Percentiles rank a stretch among this genome's conserved stretches.
phyloP scores from a whole-genome alignment of 2,888 invertebrate species.

The Homarus gammarus region DNA sequence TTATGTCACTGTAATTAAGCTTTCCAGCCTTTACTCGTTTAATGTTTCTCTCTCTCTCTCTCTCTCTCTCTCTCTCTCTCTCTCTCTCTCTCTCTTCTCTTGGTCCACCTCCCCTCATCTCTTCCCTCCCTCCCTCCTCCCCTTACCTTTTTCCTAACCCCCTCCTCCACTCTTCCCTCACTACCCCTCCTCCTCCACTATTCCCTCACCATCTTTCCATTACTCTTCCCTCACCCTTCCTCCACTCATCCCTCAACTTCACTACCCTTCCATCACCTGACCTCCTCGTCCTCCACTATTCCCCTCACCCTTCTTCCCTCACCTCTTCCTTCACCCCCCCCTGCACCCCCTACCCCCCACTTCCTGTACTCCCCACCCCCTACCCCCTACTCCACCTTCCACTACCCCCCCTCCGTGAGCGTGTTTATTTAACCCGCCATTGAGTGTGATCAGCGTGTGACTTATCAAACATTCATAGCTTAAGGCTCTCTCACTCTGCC shows the following conservation, averaged over 20 bases:
- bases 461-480: slow-evolving; percentile 64
- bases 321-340: neutral
- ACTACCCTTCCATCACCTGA: neutral
- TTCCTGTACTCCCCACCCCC: too few relatives aligned
- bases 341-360: neutral
- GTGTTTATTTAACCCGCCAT: slow-evolving; percentile 56
- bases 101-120: neutral
- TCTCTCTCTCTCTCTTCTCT: neutral
- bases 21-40: neutral
- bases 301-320: neutral
- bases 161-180: neutral
- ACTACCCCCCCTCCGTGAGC: slow-evolving; percentile 15
- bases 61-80: neutral
- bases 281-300: neutral
- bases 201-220: neutral
- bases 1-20: too few relatives aligned
- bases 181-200: neutral
- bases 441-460: slow-evolving; percentile 58
- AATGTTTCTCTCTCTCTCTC: neutral
- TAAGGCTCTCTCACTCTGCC: slow-evolving; percentile 27
- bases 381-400: neutral
- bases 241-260: neutral
- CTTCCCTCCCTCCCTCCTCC: neutral
- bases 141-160: slow-evolving; percentile 12
- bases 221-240: neutral